Conservation (phyloP, 2,888 invertebrate species). For the Meandrusa payeni region DNA sequence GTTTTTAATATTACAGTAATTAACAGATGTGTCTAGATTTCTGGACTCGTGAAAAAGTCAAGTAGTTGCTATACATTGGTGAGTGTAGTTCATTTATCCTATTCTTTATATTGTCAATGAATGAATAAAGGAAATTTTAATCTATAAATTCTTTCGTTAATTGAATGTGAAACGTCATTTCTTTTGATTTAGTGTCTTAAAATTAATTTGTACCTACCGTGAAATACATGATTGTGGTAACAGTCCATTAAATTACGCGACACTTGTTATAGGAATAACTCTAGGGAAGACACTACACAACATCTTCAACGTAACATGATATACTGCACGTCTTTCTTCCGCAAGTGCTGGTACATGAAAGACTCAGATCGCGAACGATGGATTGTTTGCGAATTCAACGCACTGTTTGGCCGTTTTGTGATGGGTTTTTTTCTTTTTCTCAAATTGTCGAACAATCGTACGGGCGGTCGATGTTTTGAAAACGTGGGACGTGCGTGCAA, state of each 20-base stretch:
- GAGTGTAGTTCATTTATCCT: too few species aligned
- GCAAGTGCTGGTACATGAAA: constrained; percentile 38
- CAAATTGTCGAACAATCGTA: constrained; percentile 70
- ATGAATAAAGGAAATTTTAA: too few species aligned
- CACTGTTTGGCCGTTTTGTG: constrained; percentile 71
- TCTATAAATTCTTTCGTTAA: too few species aligned
- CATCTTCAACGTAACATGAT: constrained; percentile 11
- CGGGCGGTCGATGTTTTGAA: constrained; percentile 69
- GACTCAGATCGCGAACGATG: constrained; percentile 38
- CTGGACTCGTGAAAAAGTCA: too few species aligned
- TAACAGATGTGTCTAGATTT: too few species aligned
- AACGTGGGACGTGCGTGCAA: constrained; percentile 54
- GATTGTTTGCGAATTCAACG: constrained; percentile 66
- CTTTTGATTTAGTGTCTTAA: too few species aligned
- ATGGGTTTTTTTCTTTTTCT: constrained; percentile 67
- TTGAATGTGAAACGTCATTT: too few species aligned
- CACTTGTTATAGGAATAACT: constrained; percentile 4
- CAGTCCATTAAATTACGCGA: constrained; percentile 16
- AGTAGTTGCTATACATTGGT: too few species aligned
- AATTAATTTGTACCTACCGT: constrained; percentile 14
- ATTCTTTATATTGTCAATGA: too few species aligned
- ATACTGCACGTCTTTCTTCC: constrained; percentile 39
- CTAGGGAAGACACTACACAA: constrained; percentile 45
- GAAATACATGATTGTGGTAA: constrained; percentile 11
- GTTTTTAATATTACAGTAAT: too few species aligned